These are phyloP conservation scores for Temnothorax curvispinosus DNA, from an alignment of 1,140 invertebrate genomes.

Conservation along the genomic window DNA sequence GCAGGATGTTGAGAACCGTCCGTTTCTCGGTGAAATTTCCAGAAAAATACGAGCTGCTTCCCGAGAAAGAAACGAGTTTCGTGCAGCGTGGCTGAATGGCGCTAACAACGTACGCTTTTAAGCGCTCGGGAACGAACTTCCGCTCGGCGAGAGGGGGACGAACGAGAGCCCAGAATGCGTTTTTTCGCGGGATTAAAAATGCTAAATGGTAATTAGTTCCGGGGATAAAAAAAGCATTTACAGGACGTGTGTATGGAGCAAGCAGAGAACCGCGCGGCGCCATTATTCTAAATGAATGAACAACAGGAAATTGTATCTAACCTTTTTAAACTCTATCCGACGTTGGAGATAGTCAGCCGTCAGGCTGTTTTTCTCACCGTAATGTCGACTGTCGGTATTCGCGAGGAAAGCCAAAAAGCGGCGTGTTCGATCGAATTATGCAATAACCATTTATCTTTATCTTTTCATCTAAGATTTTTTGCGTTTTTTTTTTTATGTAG, in stretches of 20 bases:
- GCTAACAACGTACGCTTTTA: slow-evolving; percentile 74
- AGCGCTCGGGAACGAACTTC: slow-evolving; percentile 73
- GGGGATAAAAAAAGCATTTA: slow-evolving; percentile 77
- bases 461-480: not conserved
- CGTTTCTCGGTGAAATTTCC: slow-evolving; percentile 73
- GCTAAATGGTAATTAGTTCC: slow-evolving; percentile 85
- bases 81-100: slow-evolving; percentile 68
- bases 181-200: slow-evolving; percentile 82
- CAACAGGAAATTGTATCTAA: slow-evolving; percentile 81
- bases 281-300: slow-evolving; percentile 83
- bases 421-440: not conserved
- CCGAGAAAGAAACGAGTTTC: slow-evolving; percentile 61
- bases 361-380: slow-evolving; percentile 35
- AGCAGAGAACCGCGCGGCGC: slow-evolving; percentile 64
- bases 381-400: slow-evolving; percentile 40
- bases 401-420: not conserved
- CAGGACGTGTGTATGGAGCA: slow-evolving; percentile 59
- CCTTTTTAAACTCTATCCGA: slow-evolving; percentile 73
- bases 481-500: not conserved
- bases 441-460: not conserved
- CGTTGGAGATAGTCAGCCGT: slow-evolving; percentile 65
- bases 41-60: slow-evolving; percentile 74
- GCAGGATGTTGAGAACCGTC: slow-evolving; percentile 67
- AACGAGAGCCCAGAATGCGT: slow-evolving; percentile 66
- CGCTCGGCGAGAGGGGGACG: slow-evolving; percentile 44